Base-by-base conservation (phyloP, 2,888 invertebrate genomes). In the Sphinx pinastri region DNA sequence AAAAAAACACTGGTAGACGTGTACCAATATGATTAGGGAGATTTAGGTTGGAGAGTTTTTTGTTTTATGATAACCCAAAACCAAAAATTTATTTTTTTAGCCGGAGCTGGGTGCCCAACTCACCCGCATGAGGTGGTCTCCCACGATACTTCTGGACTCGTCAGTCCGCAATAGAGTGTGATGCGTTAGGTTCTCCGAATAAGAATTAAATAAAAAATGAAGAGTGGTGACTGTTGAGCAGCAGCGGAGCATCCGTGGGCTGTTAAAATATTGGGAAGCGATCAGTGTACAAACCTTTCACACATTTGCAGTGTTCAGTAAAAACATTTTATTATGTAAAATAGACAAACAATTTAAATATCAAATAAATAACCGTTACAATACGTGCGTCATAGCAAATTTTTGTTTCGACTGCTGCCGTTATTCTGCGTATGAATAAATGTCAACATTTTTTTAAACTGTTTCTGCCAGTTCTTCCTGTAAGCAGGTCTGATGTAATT, bases 311-410 rank as follows among this genome's bases (percentile, higher is more conserved):
- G 55, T 55, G 14, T n/a, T 38, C 13, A 0, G 70, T 70, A 71
- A 73, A 72, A 70, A 52, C 49, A 31, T 16, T 49, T 47, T 51
- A 67, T 25, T 31, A 31, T 31, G 25, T 67, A 57, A 67, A 70
- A 14, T 71, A 69, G 60, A 68, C 70, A 72, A 69, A 72, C 52
- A 68, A 68, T 68, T 68, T 68, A 10, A 55, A 69, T 69, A 12
- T 31, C 31, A 57, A 66, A 54, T 54, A 68, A 67, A 68, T 69
- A 69, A 57, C 57, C 57, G n/a, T 58, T 63, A 69, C 71, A 52
- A 63, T 55, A 14, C 16, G 19, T 49, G n/a, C 60, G 63, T 72
- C 81, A 80, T 79, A 70, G 71, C 75, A 74, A 74, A 75, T 74
- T 66, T 81, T 77, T 77, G 73, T 77, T 79, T 72, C 67, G 63